Base-by-base conservation (phyloP, 1,140 invertebrate species). In the Phortica variegata region DNA sequence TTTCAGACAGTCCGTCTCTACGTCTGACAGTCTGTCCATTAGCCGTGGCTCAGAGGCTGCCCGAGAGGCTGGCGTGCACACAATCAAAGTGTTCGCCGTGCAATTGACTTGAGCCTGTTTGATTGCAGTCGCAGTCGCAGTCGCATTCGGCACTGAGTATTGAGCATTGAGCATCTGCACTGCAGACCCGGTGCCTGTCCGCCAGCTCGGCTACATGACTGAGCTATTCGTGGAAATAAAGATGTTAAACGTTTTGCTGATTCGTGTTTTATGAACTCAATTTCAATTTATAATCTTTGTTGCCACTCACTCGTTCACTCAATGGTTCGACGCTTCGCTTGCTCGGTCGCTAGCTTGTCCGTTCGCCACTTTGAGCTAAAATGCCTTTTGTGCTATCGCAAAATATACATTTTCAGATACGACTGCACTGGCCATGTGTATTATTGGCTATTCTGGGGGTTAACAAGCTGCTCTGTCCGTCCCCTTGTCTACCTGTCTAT, bases 241-340 rank as follows among this genome's bases (percentile, higher is more conserved):
- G 68, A 72, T 72, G 68, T 72, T 72, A 72, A 72, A 72, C 63
- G 69, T 72, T 72, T 72, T 68, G 68, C 63, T 68, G 68, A 68
- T 68, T 72, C 68, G 63, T 72, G 68, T 72, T 72, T 72, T 72
- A 72, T 72, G 68, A 72, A 72, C 68, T 72, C 68, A 72, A 72
- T 72, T 72, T 68, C 68, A 72, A 72, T 72, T 72, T 72, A 71
- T 71, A 71, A 71, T 71, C 66, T 71, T 58, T 53, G 68, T 58
- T 62, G 60, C 66, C 68, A 68, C 68, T 71, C 68, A 72, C 49
- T 54, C 46, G 43, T 42, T 55, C 16, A 16, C n/a, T n/a, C n/a
- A 43, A 32, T 32, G 16, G 20, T 33, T 12, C 15, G 40, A 31
- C 39, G 38, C 29, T 17, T 23, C n/a, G n/a, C n/a, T 34, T 17